phyloP scores from a whole-genome alignment of 2,797 vertebrate genomes.

The Monodelphis domestica region DNA sequence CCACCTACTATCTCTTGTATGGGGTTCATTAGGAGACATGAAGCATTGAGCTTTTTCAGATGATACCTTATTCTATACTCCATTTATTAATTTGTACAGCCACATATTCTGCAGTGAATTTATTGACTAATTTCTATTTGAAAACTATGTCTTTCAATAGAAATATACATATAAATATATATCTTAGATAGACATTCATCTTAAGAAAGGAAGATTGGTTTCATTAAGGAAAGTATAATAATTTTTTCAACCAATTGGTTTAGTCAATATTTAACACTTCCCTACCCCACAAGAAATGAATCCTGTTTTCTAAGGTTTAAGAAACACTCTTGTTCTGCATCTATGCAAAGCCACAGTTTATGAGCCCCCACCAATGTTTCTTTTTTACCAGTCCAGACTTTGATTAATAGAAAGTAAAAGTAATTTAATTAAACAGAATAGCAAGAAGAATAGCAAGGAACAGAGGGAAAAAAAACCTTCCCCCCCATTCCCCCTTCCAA shows the following conservation, averaged over 20 bases:
- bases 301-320: neutral
- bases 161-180: conserved; percentile 29
- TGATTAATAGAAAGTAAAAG: neutral
- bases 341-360: neutral
- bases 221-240: conserved; percentile 64
- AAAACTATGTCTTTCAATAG: conserved; percentile 60
- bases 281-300: neutral
- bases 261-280: conserved; percentile 1
- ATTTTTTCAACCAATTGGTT: conserved; percentile 64
- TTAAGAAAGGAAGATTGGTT: neutral
- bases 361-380: neutral
- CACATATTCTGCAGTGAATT: conserved; percentile 43
- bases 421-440: neutral
- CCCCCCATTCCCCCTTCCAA: neutral
- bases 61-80: conserved; percentile 42
- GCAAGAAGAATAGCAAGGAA: neutral
- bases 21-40: conserved; percentile 63
- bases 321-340: neutral
- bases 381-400: neutral
- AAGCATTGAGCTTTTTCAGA: conserved; percentile 44
- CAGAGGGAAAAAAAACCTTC: no score
- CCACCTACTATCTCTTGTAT: neutral
- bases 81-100: conserved; percentile 36
- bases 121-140: conserved; percentile 53
- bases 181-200: conserved; percentile 59